phyloP scores from a whole-genome alignment of 2,113 vertebrate genomes.

The Guaruba guarouba region DNA sequence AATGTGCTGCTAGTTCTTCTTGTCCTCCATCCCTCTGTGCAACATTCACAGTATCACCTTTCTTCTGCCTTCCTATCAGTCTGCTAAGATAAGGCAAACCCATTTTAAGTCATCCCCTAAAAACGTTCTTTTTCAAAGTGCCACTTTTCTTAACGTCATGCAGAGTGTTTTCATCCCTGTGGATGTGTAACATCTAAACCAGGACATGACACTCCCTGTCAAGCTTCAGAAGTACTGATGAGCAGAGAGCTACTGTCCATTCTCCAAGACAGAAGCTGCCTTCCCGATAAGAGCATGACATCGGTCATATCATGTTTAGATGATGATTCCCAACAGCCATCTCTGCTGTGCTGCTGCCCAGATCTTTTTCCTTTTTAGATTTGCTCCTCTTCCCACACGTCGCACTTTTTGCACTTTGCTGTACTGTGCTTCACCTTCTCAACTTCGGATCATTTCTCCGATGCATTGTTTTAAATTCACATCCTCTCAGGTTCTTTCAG shows the following conservation, averaged over 20 bases:
- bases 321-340: background rate
- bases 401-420: background rate
- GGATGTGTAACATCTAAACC: background rate
- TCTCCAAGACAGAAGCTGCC: background rate
- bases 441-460: background rate
- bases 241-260: background rate
- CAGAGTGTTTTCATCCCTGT: background rate
- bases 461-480: background rate
- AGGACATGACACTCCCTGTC: background rate
- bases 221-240: background rate
- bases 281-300: background rate
- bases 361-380: background rate
- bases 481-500: background rate
- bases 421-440: accelerated
- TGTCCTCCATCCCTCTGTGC: background rate
- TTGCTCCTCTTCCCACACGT: background rate
- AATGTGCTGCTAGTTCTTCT: background rate
- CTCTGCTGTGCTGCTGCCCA: background rate
- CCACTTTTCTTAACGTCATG: background rate
- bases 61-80: background rate
- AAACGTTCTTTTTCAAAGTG: background rate
- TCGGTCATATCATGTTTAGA: background rate
- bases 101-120: background rate
- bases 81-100: background rate
- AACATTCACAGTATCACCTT: background rate